A percentile compares a stretch with the other conserved stretches of the same genome.
These are phyloP conservation scores for Clunio marinus DNA, from an alignment of 2,888 invertebrate species.

Conservation along the genomic window DNA sequence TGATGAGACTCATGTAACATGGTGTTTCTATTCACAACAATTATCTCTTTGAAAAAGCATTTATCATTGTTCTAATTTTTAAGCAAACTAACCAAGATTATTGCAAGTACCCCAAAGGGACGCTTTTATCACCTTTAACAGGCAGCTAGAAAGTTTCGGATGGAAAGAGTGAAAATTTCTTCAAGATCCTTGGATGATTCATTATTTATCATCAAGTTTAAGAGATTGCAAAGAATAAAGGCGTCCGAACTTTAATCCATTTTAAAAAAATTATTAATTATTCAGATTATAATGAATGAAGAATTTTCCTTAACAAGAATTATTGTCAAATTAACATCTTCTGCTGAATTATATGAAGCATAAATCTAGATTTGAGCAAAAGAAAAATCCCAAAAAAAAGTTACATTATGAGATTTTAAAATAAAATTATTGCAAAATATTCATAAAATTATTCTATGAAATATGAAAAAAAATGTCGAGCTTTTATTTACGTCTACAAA, in stretches of 20 bases:
- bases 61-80: background rate
- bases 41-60: conserved; percentile 15
- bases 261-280: conserved; percentile 35
- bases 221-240: conserved; percentile 4
- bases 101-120: conserved; percentile 12
- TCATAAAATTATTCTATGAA: conserved; percentile 31
- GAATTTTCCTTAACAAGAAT: background rate
- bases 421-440: conserved; percentile 24
- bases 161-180: conserved; percentile 24
- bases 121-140: conserved; percentile 38
- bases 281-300: conserved; percentile 31
- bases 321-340: too few relatives aligned
- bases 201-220: background rate
- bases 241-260: conserved; percentile 19
- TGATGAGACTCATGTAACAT: background rate
- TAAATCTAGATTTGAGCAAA: background rate
- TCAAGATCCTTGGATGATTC: background rate
- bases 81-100: conserved; percentile 3
- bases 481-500: conserved; percentile 32
- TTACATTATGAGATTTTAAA: conserved; percentile 35
- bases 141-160: conserved; percentile 36
- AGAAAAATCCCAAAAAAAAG: conserved; percentile 9
- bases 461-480: conserved; percentile 23
- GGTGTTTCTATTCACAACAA: conserved; percentile 12
- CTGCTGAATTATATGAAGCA: too few relatives aligned